Conservation (phyloP, 1,140 invertebrate species). For the Chironomus striatipennis region DNA sequence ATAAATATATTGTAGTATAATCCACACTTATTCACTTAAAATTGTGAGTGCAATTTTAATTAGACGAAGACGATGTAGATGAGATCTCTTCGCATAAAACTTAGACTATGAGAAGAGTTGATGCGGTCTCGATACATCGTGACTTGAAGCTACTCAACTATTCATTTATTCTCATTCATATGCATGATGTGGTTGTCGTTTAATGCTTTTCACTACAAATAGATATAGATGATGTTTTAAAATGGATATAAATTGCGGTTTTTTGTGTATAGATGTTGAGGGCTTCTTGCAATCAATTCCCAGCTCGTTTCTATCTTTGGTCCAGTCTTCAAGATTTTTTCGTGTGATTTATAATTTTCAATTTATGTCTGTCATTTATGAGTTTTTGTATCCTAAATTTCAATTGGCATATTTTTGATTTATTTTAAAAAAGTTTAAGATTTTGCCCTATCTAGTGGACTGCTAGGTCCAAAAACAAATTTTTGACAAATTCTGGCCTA, state of each 20-base stretch:
- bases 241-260: slow-evolving; percentile 13
- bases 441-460: too few species aligned
- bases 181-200: slow-evolving; percentile 6
- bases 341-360: too few species aligned
- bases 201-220: not conserved
- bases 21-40: too few species aligned
- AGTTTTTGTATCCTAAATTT: too few species aligned
- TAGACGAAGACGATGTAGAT: not conserved
- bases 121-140: slow-evolving; percentile 5
- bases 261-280: not conserved
- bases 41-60: slow-evolving; percentile 2
- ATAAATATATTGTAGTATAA: too few species aligned
- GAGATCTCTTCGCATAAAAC: not conserved
- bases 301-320: too few species aligned
- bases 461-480: too few species aligned
- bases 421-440: too few species aligned
- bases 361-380: too few species aligned
- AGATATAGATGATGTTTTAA: slow-evolving; percentile 9
- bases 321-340: too few species aligned
- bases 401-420: too few species aligned
- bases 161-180: slow-evolving; percentile 14
- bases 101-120: not conserved
- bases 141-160: slow-evolving; percentile 9
- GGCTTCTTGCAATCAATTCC: not conserved
- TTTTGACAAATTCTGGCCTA: too few species aligned